Evolutionary conservation across 1,140 invertebrate genomes (phyloP), one percentile per base, ranked within the genome.

Genomic region (Sycophila sp.): DNA sequence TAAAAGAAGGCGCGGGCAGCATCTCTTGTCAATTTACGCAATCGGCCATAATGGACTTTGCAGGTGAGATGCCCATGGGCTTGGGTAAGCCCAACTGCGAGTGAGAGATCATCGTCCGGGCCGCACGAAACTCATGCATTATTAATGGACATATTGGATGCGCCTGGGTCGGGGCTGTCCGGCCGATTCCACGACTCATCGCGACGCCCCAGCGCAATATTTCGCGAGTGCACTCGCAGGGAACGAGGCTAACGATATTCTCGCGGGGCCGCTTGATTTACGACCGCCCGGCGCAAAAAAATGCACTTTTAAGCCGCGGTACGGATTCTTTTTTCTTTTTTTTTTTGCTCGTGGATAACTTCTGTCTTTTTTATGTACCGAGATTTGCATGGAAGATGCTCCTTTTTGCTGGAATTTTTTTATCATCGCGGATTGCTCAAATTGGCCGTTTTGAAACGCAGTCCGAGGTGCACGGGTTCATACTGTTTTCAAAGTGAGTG

Each of bases 71-170:
- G 56, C n/a, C n/a, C 24, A 22, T 49, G 24, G n/a, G 53, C 59
- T 80, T 79, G 66, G 36, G 75, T 64, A 80, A 80, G 19, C 11
- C n/a, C n/a, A n/a, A n/a, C n/a, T n/a, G n/a, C 24, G 26, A 36
- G 55, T n/a, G 51, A 58, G 59, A 59, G 74, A 76, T 75, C 64
- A 73, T 69, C 70, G 56, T 58, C 68, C 40, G n/a, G n/a, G n/a
- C n/a, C n/a, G 26, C 10, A n/a, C 19, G 13, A 19, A 15, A 28
- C 6, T 1, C 24, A 73, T 71, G 38, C 65, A 73, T 75, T 76
- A 71, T 76, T 67, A 70, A 71, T 71, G 69, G 58, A 59, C 58
- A n/a, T n/a, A n/a, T 47, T 49, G 19, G 28, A 69, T 60, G 10
- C 32, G n/a, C n/a, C n/a, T n/a, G n/a, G n/a, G 10, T 1, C 40